A percentile compares a stretch with the other conserved stretches of the same genome.
Evolutionary conservation across 2,888 invertebrate genomes (phyloP).

Genomic region (Barypeithes pellucidus): DNA sequence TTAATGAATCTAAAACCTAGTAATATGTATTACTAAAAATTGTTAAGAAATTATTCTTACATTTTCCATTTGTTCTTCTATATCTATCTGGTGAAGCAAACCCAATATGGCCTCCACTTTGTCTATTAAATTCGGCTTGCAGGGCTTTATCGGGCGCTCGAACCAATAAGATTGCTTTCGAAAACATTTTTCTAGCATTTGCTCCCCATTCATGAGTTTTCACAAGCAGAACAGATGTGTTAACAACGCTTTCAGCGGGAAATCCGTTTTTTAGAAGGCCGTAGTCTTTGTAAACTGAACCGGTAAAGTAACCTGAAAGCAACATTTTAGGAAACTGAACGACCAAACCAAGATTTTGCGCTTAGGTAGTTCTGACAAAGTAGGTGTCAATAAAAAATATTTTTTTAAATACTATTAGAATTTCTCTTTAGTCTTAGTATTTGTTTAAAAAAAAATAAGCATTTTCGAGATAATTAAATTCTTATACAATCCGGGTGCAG

Average conservation of each 20-base stretch:
- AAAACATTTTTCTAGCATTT: slow-evolving; percentile 74
- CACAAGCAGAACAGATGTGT: slow-evolving; percentile 84
- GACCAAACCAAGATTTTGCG: no score
- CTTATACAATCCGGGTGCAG: no score
- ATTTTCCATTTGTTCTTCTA: slow-evolving; percentile 76
- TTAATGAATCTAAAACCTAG: no score
- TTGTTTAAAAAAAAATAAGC: no score
- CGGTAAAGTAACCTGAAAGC: slow-evolving; percentile 79
- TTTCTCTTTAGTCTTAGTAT: no score
- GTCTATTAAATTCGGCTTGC: slow-evolving; percentile 86
- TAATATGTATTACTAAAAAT: no score
- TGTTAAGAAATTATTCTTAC: slow-evolving; percentile 68
- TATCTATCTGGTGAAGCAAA: slow-evolving; percentile 82
- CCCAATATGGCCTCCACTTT: slow-evolving; percentile 86
- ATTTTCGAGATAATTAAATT: no score
- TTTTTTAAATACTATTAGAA: no score
- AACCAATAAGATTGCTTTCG: slow-evolving; percentile 80
- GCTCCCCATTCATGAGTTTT: slow-evolving; percentile 86
- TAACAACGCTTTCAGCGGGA: slow-evolving; percentile 83
- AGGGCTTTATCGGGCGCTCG: slow-evolving; percentile 83
- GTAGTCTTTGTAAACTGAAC: slow-evolving; percentile 88
- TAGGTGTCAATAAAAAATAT: no score
- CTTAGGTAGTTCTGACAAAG: no score
- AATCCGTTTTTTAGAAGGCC: slow-evolving; percentile 85
- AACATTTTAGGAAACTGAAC: no score